Evolutionary conservation across 2,888 invertebrate species (phyloP), one percentile per base, ranked within the genome.

Genomic region (Cheilosia grossa): DNA sequence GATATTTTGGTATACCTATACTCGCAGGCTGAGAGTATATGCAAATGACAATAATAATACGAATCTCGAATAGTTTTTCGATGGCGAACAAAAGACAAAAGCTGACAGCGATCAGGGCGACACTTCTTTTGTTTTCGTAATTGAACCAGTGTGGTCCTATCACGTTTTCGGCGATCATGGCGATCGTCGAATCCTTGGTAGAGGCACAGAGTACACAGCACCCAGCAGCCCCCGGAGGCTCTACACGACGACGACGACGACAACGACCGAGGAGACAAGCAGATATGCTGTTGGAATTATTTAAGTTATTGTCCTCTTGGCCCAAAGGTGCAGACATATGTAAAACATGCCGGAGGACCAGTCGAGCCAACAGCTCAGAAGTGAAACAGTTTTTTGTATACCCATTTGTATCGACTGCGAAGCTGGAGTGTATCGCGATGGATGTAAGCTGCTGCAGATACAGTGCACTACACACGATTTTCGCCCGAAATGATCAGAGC

Each of bases 301-400:
- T 89, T 88, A 88, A 89, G 88, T 89, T 89, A 89, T 89, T 89
- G 89, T 88, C 86, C 79, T 81, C 87, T 79, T 78, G 82, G 73
- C 87, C 88, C 88, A 88, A 89, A 89, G 89, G 90, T 90, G 90
- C 90, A 90, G 91, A 90, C 90, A 90, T 89, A 90, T 90, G 90
- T 90, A 89, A 90, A 90, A 90, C 91, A 91, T 89, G 90, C 88
- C 61, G 85, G 87, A 89, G 89, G 90, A 90, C 89, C 81, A 87
- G 82, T 82, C 77, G 69, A 72, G 73, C 87, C 77, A 86, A 87
- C 75, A 82, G 72, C 87, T 72, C 70, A 73, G 80, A 80, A 83
- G 83, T 83, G 83, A 83, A 83, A 80, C 80, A 74, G 74, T 83
- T 83, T 83, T 83, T 83, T 83, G 83, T 83, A 80, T 40, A 74